Conservation (phyloP, 2,113 vertebrate species). For the Aegotheles bennettii region DNA sequence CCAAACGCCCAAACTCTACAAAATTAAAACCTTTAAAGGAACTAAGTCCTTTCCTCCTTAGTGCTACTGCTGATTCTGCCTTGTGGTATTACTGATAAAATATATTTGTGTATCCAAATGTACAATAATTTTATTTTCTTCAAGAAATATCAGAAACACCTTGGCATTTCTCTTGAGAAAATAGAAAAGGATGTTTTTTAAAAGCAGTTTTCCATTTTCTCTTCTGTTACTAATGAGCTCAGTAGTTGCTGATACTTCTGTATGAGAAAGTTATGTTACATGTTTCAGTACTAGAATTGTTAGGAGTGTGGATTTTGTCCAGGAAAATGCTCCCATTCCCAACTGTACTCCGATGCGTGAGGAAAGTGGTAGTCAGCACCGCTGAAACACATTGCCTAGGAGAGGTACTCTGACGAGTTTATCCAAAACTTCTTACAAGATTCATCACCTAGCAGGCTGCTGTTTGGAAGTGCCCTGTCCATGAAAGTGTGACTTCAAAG, state of each 20-base stretch:
- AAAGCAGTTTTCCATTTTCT: not conserved
- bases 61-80: not conserved
- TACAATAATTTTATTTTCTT: not conserved
- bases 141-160: not conserved
- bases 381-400: not conserved
- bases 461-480: not conserved
- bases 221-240: not conserved
- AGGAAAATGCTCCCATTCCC: not conserved
- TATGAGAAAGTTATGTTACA: not conserved
- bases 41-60: not conserved
- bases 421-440: not conserved
- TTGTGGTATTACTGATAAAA: not conserved
- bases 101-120: not conserved
- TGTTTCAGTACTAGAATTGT: not conserved
- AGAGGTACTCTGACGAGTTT: not conserved
- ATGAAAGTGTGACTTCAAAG: not conserved
- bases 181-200: not conserved
- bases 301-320: not conserved
- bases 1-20: not conserved
- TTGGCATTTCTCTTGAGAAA: not conserved
- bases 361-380: not conserved
- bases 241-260: not conserved
- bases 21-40: not conserved
- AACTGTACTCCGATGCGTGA: fast-evolving
- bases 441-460: not conserved